Percentiles rank a stretch among this genome's conserved stretches.
These are phyloP conservation scores for Diarsia dahlii DNA, from an alignment of 2,888 invertebrate genomes.

Conservation along the genomic window DNA sequence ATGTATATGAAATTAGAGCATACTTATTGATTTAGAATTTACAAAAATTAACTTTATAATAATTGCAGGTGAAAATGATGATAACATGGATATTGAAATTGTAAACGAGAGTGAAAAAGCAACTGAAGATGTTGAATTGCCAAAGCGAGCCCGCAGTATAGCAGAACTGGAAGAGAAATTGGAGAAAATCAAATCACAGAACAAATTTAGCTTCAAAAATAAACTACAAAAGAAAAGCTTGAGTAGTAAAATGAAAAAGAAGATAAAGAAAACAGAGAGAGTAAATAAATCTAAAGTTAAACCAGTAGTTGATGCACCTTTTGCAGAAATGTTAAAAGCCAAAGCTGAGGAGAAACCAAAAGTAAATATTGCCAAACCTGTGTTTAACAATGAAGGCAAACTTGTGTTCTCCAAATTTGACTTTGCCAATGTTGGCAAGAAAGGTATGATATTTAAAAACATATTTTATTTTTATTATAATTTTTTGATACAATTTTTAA, in stretches of 20 bases:
- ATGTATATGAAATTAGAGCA: neutral
- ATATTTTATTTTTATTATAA: neutral
- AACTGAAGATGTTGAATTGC: slow-evolving; percentile 75
- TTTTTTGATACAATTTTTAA: too few relatives aligned
- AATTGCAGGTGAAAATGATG: slow-evolving; percentile 81
- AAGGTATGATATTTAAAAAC: slow-evolving; percentile 82
- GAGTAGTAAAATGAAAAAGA: slow-evolving; percentile 92
- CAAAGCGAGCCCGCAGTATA: slow-evolving; percentile 91
- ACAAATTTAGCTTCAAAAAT: slow-evolving; percentile 92
- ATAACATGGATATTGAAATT: slow-evolving; percentile 82
- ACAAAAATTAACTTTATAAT: slow-evolving; percentile 1
- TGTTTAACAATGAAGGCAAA: slow-evolving; percentile 96
- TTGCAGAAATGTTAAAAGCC: slow-evolving; percentile 67
- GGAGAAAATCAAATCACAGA: slow-evolving; percentile 91
- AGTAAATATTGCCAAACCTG: slow-evolving; percentile 91
- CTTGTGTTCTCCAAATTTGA: slow-evolving; percentile 98
- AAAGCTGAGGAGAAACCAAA: slow-evolving; percentile 77
- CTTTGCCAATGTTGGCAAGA: slow-evolving; percentile 93
- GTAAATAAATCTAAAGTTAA: slow-evolving; percentile 78
- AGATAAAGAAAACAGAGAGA: slow-evolving; percentile 91
- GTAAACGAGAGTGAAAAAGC: slow-evolving; percentile 72
- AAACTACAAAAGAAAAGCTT: slow-evolving; percentile 92
- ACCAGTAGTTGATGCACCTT: slow-evolving; percentile 68
- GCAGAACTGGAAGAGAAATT: slow-evolving; percentile 92
- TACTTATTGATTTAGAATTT: neutral